These are phyloP conservation scores for Chloromyia formosa DNA, from an alignment of 2,888 invertebrate species.

Conservation along the genomic window DNA sequence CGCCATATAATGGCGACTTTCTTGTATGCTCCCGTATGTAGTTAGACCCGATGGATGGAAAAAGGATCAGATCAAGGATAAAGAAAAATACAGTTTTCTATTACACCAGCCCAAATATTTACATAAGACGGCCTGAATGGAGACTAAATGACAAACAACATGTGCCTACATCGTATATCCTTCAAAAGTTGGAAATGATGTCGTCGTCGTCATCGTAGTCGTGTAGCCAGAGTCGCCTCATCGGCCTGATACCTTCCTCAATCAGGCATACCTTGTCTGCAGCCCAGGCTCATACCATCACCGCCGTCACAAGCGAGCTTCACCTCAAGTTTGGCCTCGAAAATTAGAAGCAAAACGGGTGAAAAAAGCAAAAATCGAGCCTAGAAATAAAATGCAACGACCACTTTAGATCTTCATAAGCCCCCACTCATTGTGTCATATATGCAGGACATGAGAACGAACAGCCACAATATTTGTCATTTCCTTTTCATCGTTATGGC, in stretches of 20 bases:
- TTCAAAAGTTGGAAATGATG: conserved; percentile 36
- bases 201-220: conserved; percentile 5
- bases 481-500: conserved; percentile 4
- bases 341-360: conserved; percentile 16
- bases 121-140: conserved; percentile 50
- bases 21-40: conserved; percentile 1
- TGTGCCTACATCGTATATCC: conserved; percentile 23
- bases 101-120: conserved; percentile 53
- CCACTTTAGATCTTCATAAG: conserved; percentile 11
- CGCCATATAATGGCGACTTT: conserved; percentile 21
- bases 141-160: conserved; percentile 45
- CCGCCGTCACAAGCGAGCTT: neutral
- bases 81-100: conserved; percentile 47
- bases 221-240: neutral
- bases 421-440: neutral
- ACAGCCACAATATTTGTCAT: conserved; percentile 13
- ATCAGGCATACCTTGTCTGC: neutral
- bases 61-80: conserved; percentile 39
- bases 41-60: neutral
- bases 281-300: too few relatives aligned
- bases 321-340: conserved; percentile 29
- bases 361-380: neutral
- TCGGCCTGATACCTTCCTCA: neutral
- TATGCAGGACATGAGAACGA: conserved; percentile 20
- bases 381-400: neutral